Percentiles rank a stretch among this genome's conserved stretches.
Evolutionary conservation across 2,888 invertebrate species (phyloP).

Genomic region (Nebria salina): DNA sequence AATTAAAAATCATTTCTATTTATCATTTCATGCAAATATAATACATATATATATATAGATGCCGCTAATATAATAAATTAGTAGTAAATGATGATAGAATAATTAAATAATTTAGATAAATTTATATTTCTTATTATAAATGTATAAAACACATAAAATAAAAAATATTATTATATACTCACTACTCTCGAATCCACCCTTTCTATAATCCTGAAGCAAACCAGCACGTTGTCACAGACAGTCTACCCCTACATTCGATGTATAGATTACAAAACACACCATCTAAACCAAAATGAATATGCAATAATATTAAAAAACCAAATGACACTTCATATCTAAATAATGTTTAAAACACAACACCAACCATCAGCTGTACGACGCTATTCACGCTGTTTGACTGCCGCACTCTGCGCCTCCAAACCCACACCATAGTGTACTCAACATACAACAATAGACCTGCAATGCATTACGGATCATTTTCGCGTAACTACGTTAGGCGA

Average conservation of each 20-base stretch:
- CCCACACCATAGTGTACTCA: constrained; percentile 4
- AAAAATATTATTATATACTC: background rate
- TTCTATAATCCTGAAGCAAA: background rate
- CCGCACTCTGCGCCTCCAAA: background rate
- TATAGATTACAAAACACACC: background rate
- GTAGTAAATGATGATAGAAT: no score
- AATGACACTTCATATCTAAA: background rate
- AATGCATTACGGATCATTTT: background rate
- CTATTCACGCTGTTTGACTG: background rate
- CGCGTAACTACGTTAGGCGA: background rate
- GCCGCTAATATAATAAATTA: no score
- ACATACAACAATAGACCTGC: constrained; percentile 14
- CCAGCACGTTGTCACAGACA: background rate
- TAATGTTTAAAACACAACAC: background rate
- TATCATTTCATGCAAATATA: no score
- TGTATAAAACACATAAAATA: no score
- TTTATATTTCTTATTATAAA: no score
- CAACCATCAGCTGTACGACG: constrained; percentile 2
- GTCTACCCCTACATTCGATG: background rate
- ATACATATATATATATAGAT: no score
- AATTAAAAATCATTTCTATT: no score
- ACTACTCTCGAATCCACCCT: background rate
- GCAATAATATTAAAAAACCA: background rate
- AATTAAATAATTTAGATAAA: no score
- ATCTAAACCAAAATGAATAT: background rate